Percentiles rank a stretch among this genome's conserved stretches.
phyloP scores from a whole-genome alignment of 2,797 vertebrate species.

The Rhabdomys pumilio region DNA sequence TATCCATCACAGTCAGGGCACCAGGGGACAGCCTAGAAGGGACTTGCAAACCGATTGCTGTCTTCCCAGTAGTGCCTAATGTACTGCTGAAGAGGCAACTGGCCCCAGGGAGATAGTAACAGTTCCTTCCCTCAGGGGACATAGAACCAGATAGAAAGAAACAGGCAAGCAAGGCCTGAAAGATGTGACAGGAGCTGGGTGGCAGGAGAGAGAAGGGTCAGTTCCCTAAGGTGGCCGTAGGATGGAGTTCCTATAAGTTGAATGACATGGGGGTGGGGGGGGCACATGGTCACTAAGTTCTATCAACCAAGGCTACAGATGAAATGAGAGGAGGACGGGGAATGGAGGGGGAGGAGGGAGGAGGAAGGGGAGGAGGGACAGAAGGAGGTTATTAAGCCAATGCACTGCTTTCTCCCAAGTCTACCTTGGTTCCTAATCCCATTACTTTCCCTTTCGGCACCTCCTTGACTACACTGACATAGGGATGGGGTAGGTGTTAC shows the following conservation, averaged over 20 bases:
- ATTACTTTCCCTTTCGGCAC: neutral
- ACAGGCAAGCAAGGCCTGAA: neutral
- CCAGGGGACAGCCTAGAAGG: neutral
- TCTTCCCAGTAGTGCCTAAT: neutral
- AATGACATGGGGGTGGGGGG: neutral
- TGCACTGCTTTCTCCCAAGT: neutral
- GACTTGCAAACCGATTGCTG: conserved; percentile 67
- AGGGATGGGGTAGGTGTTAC: neutral
- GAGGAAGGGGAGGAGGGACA: neutral
- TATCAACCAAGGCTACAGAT: neutral
- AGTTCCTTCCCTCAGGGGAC: neutral
- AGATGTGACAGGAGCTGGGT: too few relatives aligned
- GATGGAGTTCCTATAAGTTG: neutral
- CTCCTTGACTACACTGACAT: neutral
- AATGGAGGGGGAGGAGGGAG: neutral
- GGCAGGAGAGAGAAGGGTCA: too few relatives aligned
- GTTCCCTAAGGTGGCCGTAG: neutral
- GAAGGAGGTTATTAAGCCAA: neutral
- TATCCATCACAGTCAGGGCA: neutral
- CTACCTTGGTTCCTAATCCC: neutral
- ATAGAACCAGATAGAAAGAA: neutral
- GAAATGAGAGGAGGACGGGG: neutral
- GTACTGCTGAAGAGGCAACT: neutral
- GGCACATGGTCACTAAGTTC: neutral
- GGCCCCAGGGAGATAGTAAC: neutral